A percentile compares a stretch with the other conserved stretches of the same genome.
Evolutionary conservation across 1,140 invertebrate species (phyloP).

Genomic region (Zaprionus africanus): DNA sequence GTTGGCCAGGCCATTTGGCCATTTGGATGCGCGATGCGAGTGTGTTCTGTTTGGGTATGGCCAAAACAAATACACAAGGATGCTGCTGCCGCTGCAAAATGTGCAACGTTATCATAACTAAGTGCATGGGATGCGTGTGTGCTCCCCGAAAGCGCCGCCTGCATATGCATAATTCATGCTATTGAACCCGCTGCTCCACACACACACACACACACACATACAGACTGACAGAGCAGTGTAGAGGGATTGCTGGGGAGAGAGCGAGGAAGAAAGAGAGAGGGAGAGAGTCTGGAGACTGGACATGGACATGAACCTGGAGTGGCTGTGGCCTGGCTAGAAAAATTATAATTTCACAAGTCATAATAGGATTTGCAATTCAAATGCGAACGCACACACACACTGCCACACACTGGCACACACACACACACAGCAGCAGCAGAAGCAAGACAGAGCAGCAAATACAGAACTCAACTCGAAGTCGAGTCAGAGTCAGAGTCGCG

Average conservation of each 20-base stretch:
- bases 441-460: slow-evolving; percentile 41
- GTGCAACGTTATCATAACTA: slow-evolving; percentile 83
- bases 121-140: slow-evolving; percentile 78
- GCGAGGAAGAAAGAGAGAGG: not conserved
- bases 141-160: slow-evolving; percentile 75
- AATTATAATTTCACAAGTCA: slow-evolving; percentile 84
- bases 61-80: slow-evolving; percentile 73
- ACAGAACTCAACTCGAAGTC: slow-evolving; percentile 51
- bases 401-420: slow-evolving; percentile 27
- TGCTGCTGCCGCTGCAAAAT: slow-evolving; percentile 49
- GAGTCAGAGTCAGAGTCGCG: slow-evolving; percentile 49
- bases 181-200: slow-evolving; percentile 72
- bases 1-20: slow-evolving; percentile 45
- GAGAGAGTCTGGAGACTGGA: slow-evolving; percentile 67
- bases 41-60: slow-evolving; percentile 54
- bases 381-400: slow-evolving; percentile 70
- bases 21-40: slow-evolving; percentile 22
- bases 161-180: slow-evolving; percentile 84
- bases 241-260: not conserved
- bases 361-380: slow-evolving; percentile 84
- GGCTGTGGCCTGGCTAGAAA: slow-evolving; percentile 66
- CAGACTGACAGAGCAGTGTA: not conserved
- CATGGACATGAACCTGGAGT: slow-evolving; percentile 62
- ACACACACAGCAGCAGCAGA: slow-evolving; percentile 12
- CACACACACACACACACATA: not conserved